Base-by-base conservation (phyloP, 2,113 vertebrate species). In the Bombycilla garrulus region DNA sequence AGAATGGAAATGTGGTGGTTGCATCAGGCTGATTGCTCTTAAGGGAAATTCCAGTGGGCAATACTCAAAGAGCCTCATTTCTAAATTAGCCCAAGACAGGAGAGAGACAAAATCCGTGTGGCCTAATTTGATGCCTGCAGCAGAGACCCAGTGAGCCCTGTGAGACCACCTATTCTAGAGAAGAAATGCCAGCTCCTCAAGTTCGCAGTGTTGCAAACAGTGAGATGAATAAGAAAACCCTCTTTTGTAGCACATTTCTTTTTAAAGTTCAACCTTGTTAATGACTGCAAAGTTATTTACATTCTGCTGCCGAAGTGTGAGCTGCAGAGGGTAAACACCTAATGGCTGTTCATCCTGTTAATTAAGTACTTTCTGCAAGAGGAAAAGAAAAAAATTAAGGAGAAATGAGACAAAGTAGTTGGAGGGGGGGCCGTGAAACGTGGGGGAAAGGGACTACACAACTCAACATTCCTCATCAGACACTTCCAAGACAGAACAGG, bases 301-400 rank as follows among this genome's bases (percentile, higher is more conserved):
- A 92, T 96, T 93, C 90, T 82, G 82, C 81, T 86, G 87, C 79
- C 33, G 23, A 78, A 93, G 85, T 45, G 61, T 60, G 82, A 96
- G 90, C 40, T 97, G 92, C 77, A 82, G 79, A 96, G 69, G 90
- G 90, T 92, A 81, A 94, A 93, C 88, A 93, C 94, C 93, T 94
- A 94, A 95, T 88, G 71, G 82, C 38, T 82, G 93, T 95, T 95
- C 93, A 79, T 77, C 81, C 82, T 73, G 64, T 74, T 96, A 94
- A 95, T 93, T 57, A 95, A 94, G 48, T 28, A 66, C 88, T 73
- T 94, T 86, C 76, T 95, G 60, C 71, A 93, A 66, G 7, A 58
- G 87, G 65, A 8, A n/a, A 35, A 76, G 66, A 67, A 72, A 25
- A 47, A 44, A 44, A 35, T 16, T 5, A 45, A 53, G 22, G 31